phyloP scores from a whole-genome alignment of 2,797 vertebrate species.

The Potorous gilbertii region DNA sequence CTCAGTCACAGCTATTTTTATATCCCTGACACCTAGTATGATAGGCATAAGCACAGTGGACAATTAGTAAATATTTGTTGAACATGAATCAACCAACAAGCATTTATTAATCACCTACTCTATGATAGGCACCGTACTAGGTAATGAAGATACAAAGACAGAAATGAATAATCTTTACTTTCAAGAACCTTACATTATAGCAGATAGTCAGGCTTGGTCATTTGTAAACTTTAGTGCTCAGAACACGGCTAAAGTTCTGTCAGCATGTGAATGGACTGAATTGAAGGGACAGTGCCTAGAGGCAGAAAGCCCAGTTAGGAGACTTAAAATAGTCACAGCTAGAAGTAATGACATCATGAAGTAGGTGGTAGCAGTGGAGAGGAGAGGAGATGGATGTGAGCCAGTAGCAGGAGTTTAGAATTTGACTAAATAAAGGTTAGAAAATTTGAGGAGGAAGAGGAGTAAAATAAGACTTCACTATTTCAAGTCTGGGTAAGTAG shows the following conservation, averaged over 20 bases:
- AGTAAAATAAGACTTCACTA: not conserved
- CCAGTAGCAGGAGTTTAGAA: not conserved
- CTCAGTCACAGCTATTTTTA: not conserved
- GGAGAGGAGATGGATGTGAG: not conserved
- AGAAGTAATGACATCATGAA: not conserved
- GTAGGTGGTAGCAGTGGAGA: not conserved
- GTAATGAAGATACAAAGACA: not conserved
- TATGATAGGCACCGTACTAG: not conserved
- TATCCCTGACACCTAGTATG: not conserved
- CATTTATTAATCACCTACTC: not conserved
- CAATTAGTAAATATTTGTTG: not conserved
- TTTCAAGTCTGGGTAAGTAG: not conserved
- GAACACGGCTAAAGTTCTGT: not conserved
- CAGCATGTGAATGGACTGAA: not conserved
- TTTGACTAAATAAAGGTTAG: not conserved
- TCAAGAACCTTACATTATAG: not conserved
- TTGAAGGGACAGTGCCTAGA: not conserved
- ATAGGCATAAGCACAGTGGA: not conserved
- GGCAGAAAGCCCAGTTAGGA: not conserved
- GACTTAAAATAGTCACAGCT: not conserved
- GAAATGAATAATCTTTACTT: not conserved
- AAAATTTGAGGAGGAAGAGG: not conserved
- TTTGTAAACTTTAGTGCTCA: not conserved
- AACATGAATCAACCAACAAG: not conserved
- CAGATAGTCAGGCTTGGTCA: not conserved